Evolutionary conservation across 1,140 invertebrate species (phyloP), one percentile per base, ranked within the genome.

Genomic region (Pseudomyrmex pallidus): DNA sequence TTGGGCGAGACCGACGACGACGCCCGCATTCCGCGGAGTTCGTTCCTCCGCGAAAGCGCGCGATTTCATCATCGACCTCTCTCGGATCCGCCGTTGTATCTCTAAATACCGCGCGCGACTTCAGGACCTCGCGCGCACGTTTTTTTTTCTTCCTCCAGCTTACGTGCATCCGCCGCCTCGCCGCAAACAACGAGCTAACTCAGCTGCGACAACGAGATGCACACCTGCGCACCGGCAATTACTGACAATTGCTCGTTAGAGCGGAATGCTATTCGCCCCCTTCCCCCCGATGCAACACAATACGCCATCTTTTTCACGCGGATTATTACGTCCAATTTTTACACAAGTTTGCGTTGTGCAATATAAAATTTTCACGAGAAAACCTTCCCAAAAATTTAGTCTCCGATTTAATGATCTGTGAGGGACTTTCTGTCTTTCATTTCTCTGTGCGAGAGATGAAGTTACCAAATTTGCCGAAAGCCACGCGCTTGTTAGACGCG

Each of bases 401-500:
- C 5, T 7, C 35, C 5, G 5, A 35, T 35, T 35, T 35, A 35
- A 35, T 7, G 35, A 0, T 35, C 35, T 35, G 4, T 35, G 35
- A 35, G 3, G 0, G 0, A 35, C 25, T 25, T 25, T 25, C 25
- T 25, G 35, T 5, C 5, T 4, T 35, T 7, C 5, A 35, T 35
- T 35, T 35, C 35, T 35, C 35, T 7, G 35, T 7, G 35, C 35
- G 5, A 35, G 35, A 35, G 35, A 35, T 35, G 5, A 35, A 35
- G 35, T 35, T 35, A 7, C 35, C 35, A 35, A 35, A 35, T 35
- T 35, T 35, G 7, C 35, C 35, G 35, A 35, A 7, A 35, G 35
- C 35, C 35, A 35, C 5, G 35, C 5, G 35, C 35, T 35, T 56
- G 74, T 77, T 77, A 67, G 62, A 44, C 35, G 52, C 35, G 35